These are phyloP conservation scores for Drosophila rellima DNA, from an alignment of 2,888 invertebrate species.

Conservation along the genomic window DNA sequence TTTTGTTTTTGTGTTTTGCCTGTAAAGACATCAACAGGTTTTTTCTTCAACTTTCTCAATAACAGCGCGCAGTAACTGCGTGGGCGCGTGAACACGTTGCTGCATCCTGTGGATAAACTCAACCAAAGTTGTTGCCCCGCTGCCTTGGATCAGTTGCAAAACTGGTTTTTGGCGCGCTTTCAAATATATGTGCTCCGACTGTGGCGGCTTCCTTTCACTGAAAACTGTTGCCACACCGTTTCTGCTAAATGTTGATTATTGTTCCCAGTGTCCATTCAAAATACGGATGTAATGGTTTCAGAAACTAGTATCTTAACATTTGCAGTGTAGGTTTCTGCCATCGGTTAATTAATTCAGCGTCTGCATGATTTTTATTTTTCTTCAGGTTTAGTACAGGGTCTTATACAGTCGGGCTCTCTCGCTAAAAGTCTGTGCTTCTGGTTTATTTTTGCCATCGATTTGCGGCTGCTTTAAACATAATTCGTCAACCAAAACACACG, in stretches of 20 bases:
- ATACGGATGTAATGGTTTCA: background rate
- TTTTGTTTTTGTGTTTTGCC: background rate
- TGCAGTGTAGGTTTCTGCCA: too few species aligned
- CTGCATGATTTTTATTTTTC: too few species aligned
- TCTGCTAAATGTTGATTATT: conserved; percentile 6
- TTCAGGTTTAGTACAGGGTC: background rate
- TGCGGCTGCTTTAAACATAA: conserved; percentile 21
- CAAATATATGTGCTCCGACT: conserved; percentile 32
- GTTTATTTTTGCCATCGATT: conserved; percentile 8
- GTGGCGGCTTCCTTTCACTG: conserved; percentile 61
- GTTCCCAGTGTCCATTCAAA: background rate
- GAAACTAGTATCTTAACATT: too few species aligned
- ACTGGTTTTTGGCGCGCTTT: conserved; percentile 77
- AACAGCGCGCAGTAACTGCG: conserved; percentile 44
- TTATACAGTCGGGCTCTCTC: background rate
- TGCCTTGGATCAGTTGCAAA: conserved; percentile 47
- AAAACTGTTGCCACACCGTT: conserved; percentile 36
- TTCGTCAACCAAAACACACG: conserved; percentile 22
- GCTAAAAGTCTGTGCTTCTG: background rate
- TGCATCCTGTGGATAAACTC: conserved; percentile 64
- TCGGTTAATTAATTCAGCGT: too few species aligned
- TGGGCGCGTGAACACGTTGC: conserved; percentile 67
- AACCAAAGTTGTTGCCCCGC: conserved; percentile 30
- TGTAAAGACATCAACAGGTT: conserved; percentile 59
- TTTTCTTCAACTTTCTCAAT: conserved; percentile 55